Conservation (phyloP, 2,113 vertebrate species). For the Gallinago jamesoni region DNA sequence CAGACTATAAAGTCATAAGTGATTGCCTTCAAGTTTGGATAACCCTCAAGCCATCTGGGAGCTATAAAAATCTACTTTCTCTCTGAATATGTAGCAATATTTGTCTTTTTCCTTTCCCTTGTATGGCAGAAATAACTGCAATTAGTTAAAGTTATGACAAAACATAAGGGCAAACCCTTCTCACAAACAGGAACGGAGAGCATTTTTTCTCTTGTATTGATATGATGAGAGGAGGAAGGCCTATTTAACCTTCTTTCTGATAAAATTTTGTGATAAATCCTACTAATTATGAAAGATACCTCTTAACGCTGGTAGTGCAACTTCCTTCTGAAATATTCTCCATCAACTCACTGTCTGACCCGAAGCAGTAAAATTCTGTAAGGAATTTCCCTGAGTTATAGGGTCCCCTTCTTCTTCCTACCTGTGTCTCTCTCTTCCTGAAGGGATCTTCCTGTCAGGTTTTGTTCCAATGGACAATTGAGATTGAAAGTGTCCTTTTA, state of each 20-base stretch:
- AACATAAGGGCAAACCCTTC: not conserved
- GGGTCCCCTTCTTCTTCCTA: not conserved
- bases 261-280: not conserved
- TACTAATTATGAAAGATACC: not conserved
- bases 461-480: not conserved
- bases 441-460: not conserved
- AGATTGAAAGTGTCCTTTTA: not conserved
- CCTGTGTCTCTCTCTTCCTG: not conserved
- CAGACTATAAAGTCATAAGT: not conserved
- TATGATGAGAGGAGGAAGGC: not conserved
- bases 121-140: not conserved
- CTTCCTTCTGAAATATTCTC: not conserved
- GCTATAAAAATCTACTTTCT: not conserved
- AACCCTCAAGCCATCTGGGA: not conserved
- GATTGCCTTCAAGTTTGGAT: not conserved
- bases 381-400: not conserved
- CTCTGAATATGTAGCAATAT: not conserved
- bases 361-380: not conserved
- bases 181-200: not conserved
- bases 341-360: not conserved
- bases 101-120: not conserved
- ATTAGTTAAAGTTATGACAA: not conserved
- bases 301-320: not conserved
- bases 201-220: not conserved
- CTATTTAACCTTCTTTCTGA: not conserved